Base-by-base conservation (phyloP, 2,113 vertebrate species). In the Platichthys stellatus region DNA sequence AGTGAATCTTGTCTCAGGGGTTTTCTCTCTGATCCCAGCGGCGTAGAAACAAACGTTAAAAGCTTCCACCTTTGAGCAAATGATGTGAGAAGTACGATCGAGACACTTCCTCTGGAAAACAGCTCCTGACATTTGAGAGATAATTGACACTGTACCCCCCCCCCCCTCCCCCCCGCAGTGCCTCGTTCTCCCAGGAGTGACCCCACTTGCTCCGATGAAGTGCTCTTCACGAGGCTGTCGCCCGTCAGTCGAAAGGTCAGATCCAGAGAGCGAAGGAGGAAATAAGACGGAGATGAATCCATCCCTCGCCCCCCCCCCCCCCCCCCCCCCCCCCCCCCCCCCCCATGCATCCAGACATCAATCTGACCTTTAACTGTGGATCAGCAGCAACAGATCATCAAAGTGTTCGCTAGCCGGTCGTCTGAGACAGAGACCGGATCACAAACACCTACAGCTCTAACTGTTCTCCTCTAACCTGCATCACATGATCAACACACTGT, bases 41-140 rank as follows among this genome's bases (percentile, higher is more conserved):
- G 15, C 5, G 15, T 69, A 28, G 38, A 3, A 49, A 28, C 49
- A 43, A 60, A 65, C 9, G 58, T 43, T 74, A 66, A 84, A 78
- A 76, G 51, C 73, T 63, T 66, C 67, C 69, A 78, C 63, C 84
- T 80, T 23, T 74, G 64, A 51, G 65, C 47, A 75, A 70, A 62
- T 35, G 21, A 49, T 31, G 53, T 65, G 62, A 35, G 11, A 69
- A 72, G 59, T 38, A 63, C 5, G 61, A 82, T 74, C 51, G 63
- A 58, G 64, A 82, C 53, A 82, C n/a, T 57, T 49, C 56, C 47
- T 74, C 69, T 80, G 68, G 76, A 71, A 84, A 81, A 65, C 87
- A 89, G 80, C 84, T 83, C 80, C 79, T 90, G 89, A 90, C 90
- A 91, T 92, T 90, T 91, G 49, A 86, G 66, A 81, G 73, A 87